phyloP scores from a whole-genome alignment of 1,140 invertebrate genomes.

The Lepidurus couesii region DNA sequence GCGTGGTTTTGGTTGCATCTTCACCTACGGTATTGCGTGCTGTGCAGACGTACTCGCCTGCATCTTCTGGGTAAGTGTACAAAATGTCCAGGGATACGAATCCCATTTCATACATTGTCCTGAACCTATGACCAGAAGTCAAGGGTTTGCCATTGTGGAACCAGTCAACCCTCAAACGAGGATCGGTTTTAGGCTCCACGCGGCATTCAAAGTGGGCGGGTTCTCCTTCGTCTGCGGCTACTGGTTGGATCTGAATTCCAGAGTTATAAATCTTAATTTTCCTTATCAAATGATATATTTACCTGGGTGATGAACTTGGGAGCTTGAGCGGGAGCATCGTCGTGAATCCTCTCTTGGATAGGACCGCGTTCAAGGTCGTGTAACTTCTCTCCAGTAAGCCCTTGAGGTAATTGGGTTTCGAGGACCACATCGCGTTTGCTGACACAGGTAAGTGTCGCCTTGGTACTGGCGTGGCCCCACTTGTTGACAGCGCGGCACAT shows the following conservation, averaged over 20 bases:
- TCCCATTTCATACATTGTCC: slow-evolving; percentile 87
- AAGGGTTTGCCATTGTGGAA: slow-evolving; percentile 83
- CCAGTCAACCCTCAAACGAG: slow-evolving; percentile 86
- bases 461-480: slow-evolving; percentile 75
- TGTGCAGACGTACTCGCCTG: slow-evolving; percentile 85
- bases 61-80: slow-evolving; percentile 86
- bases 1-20: slow-evolving; percentile 73
- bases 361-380: slow-evolving; percentile 85
- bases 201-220: slow-evolving; percentile 89
- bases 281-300: neutral
- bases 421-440: slow-evolving; percentile 80
- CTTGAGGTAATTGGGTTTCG: slow-evolving; percentile 85
- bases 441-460: slow-evolving; percentile 57
- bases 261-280: slow-evolving; percentile 40
- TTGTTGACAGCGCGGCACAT: slow-evolving; percentile 77
- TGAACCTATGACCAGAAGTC: slow-evolving; percentile 82
- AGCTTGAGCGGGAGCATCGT: slow-evolving; percentile 61
- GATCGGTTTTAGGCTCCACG: slow-evolving; percentile 90
- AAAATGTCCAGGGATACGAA: slow-evolving; percentile 90
- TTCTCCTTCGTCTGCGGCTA: slow-evolving; percentile 79
- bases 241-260: slow-evolving; percentile 56
- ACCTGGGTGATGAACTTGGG: slow-evolving; percentile 75
- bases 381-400: slow-evolving; percentile 85
- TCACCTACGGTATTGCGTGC: slow-evolving; percentile 82
- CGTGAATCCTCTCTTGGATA: slow-evolving; percentile 57